Percentiles rank a stretch among this genome's conserved stretches.
Conservation (phyloP, 2,888 invertebrate genomes). For the Clanis bilineata region DNA sequence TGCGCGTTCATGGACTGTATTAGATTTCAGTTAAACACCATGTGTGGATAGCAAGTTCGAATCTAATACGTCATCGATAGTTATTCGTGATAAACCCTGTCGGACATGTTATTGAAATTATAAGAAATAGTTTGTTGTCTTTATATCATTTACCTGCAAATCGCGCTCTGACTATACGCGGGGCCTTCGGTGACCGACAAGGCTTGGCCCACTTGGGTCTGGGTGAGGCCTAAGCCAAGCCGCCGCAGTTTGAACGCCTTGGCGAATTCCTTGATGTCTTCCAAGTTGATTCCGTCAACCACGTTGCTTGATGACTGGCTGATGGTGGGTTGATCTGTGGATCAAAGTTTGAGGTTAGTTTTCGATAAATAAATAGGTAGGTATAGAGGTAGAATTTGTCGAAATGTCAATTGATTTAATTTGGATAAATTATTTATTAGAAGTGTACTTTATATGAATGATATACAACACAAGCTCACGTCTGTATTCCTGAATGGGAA, state of each 20-base stretch:
- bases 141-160: conserved; percentile 91
- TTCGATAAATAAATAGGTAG: too few species aligned
- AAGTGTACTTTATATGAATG: too few species aligned
- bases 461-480: too few species aligned
- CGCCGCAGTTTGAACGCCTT: conserved; percentile 97
- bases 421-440: too few species aligned
- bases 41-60: too few species aligned
- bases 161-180: conserved; percentile 99
- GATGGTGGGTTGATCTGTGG: conserved; percentile 93
- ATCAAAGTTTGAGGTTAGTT: neutral
- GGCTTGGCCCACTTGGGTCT: conserved; percentile 98
- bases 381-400: too few species aligned
- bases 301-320: conserved; percentile 97
- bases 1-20: too few species aligned
- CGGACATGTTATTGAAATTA: neutral
- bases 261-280: conserved; percentile 99
- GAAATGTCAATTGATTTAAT: too few species aligned
- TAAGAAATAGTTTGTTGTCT: neutral
- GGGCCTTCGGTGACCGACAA: conserved; percentile 98
- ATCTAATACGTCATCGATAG: too few species aligned
- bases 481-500: too few species aligned
- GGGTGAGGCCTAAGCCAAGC: conserved; percentile 95
- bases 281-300: conserved; percentile 97
- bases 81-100: too few species aligned
- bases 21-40: too few species aligned